These are phyloP conservation scores for Petrosia ficiformis DNA, from an alignment of 37 sponge, comb jelly and placozoan species.

Conservation along the genomic window DNA sequence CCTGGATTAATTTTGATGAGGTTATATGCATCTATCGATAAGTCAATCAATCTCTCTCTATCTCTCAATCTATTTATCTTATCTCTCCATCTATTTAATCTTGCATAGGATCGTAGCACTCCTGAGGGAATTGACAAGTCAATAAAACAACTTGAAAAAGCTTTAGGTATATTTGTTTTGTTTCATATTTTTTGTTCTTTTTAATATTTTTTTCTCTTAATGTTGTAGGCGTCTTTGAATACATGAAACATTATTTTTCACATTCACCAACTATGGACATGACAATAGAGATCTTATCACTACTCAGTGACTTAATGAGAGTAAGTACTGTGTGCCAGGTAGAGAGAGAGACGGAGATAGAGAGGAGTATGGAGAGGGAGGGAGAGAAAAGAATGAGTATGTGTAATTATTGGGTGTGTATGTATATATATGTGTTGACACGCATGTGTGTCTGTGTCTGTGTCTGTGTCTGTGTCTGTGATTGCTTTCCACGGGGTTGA, in stretches of 20 bases:
- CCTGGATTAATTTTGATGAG: too few species aligned
- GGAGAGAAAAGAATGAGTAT: neutral
- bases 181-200: neutral
- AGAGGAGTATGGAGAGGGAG: neutral
- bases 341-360: too few species aligned
- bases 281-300: constrained; percentile 31
- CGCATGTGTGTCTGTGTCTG: too few species aligned
- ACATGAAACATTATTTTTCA: constrained; percentile 58
- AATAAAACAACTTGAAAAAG: constrained; percentile 32
- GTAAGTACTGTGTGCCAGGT: too few species aligned
- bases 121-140: constrained; percentile 15
- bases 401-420: too few species aligned
- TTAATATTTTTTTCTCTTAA: neutral
- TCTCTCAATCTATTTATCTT: too few species aligned
- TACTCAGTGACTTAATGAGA: constrained; percentile 56
- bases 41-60: too few species aligned
- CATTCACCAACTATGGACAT: constrained; percentile 64
- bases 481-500: too few species aligned
- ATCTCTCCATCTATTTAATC: too few species aligned
- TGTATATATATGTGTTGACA: too few species aligned
- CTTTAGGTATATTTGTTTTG: constrained; percentile 18
- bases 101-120: constrained; percentile 34
- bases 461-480: too few species aligned
- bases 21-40: too few species aligned
- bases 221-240: constrained; percentile 51